phyloP scores from a whole-genome alignment of 1,140 invertebrate species.

The Drosophila micromelanica region DNA sequence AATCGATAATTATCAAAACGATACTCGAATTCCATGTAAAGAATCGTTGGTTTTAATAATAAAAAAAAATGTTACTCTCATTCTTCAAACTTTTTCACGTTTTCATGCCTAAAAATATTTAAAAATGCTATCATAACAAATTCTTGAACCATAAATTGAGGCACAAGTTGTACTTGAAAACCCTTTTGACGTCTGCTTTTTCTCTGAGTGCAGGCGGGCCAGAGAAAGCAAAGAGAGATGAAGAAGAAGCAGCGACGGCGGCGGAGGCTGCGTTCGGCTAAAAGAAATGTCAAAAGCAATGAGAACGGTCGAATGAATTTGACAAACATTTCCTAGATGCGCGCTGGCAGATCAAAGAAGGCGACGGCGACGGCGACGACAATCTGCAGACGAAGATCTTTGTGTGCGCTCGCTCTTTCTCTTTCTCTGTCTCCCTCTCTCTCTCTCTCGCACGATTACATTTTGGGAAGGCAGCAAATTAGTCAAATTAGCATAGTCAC shows the following conservation, averaged over 20 bases:
- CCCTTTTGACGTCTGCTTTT: too few species aligned
- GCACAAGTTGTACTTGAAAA: too few species aligned
- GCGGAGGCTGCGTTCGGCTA: conserved; percentile 46
- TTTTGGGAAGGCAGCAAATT: conserved; percentile 48
- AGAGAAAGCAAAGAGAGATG: conserved; percentile 10
- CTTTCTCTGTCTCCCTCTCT: conserved; percentile 2
- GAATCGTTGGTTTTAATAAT: too few species aligned
- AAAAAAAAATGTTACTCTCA: too few species aligned
- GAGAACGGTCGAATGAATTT: conserved; percentile 83
- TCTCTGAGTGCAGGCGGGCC: not conserved
- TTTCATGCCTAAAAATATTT: too few species aligned
- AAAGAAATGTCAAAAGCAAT: conserved; percentile 84
- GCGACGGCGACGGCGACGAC: conserved; percentile 45
- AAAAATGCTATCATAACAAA: too few species aligned
- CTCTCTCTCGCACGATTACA: not conserved
- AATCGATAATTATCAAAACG: too few species aligned
- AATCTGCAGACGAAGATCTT: conserved; percentile 7
- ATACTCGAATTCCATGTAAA: too few species aligned
- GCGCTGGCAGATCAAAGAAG: conserved; percentile 82
- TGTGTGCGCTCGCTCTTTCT: conserved; percentile 12
- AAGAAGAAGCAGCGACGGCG: conserved; percentile 1
- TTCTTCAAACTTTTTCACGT: too few species aligned
- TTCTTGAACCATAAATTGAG: too few species aligned
- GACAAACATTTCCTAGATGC: conserved; percentile 84
- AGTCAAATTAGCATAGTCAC: conserved; percentile 71